phyloP scores from a whole-genome alignment of 2,113 vertebrate species.

The Microcebus lehilahytsara region DNA sequence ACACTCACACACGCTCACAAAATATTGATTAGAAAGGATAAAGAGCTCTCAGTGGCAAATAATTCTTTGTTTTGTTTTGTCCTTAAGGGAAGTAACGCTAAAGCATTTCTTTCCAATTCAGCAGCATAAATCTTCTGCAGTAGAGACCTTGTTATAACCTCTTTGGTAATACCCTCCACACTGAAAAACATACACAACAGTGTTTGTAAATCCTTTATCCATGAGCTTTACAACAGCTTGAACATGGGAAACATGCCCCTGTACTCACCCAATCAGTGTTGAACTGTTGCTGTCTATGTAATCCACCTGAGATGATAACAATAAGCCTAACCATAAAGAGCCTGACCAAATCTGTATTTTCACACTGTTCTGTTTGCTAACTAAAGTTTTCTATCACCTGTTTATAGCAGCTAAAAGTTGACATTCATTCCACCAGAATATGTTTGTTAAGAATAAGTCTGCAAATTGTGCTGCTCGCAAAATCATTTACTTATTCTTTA shows the following conservation, averaged over 20 bases:
- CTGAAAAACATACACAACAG: not conserved
- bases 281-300: not conserved
- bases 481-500: constrained; percentile 30
- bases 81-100: not conserved
- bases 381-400: not conserved
- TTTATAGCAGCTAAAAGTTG: not conserved
- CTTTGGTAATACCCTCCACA: not conserved
- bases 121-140: not conserved
- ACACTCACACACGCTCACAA: not conserved
- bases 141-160: not conserved
- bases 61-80: constrained; percentile 33
- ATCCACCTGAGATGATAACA: not conserved
- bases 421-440: not conserved
- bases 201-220: constrained; percentile 34
- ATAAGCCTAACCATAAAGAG: not conserved
- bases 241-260: not conserved
- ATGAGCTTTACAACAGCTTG: not conserved
- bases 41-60: not conserved
- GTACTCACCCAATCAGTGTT: not conserved
- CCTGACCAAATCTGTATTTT: not conserved
- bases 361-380: not conserved
- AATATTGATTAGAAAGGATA: not conserved
- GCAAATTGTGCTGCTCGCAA: not conserved
- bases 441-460: not conserved
- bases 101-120: not conserved